Base-by-base conservation (phyloP, 2,888 invertebrate genomes). In the Xanthia icteritia region DNA sequence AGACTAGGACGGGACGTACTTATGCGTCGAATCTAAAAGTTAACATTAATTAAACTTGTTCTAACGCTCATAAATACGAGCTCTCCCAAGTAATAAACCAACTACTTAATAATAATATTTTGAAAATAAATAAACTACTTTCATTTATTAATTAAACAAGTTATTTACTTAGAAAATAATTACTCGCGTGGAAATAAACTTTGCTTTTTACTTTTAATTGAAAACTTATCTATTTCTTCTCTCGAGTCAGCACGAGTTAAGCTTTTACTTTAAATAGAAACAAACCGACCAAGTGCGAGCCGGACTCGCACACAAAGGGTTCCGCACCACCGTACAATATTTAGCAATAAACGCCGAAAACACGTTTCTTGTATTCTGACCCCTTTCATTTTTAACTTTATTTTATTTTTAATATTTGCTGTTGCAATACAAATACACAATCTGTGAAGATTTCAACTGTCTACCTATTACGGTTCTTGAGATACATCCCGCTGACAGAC, bases 11-110 rank as follows among this genome's bases (percentile, higher is more conserved):
- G 20, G 48, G 74, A 45, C 75, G 54, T 64, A 54, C 54, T 31
- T 73, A 60, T 8, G n/a, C 17, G 13, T 64, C 23, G 17, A 71
- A 69, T 68, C 56, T 72, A 42, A 71, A 81, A 81, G 69, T 73
- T 65, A 51, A 17, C 36, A 68, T 58, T 81, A 81, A 83, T 81
- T 85, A 73, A 85, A 81, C 23, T 85, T 73, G 60, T 84, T 75
- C n/a, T 67, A 60, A 83, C 36, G 60, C 51, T 71, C 54, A 51
- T 64, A 61, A 73, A 76, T 66, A 76, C 15, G 13, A 81, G 39
- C 60, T 73, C 23, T 20, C 8, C 5, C 13, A 66, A 84, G 45
- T 83, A 64, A 81, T 77, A 60, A 67, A 73, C 64, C 23, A 73
- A 85, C 36, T n/a, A 42, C 48, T 82, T 65, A 68, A 68, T 77